Percentiles rank a stretch among this genome's conserved stretches.
These are phyloP conservation scores for Venusia cambrica DNA, from an alignment of 2,888 invertebrate genomes.

Conservation along the genomic window DNA sequence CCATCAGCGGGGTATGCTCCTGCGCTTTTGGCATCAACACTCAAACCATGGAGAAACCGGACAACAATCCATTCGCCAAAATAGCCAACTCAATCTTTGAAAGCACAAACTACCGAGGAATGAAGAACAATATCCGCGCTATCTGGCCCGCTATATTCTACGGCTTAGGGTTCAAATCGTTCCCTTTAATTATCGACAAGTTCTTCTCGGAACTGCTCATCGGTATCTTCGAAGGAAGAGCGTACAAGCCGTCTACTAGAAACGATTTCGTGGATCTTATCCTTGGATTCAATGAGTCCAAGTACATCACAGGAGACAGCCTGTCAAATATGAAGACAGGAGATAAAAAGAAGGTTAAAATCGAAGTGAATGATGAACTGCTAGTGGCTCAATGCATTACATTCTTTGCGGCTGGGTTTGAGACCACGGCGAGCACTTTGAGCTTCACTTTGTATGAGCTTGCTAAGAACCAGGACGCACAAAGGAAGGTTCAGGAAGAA, in stretches of 20 bases:
- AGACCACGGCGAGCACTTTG: constrained; percentile 48
- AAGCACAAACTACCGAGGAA: constrained; percentile 32
- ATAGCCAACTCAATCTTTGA: constrained; percentile 46
- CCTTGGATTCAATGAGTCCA: constrained; percentile 41
- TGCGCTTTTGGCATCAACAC: constrained; percentile 58
- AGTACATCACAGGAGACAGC: constrained; percentile 45
- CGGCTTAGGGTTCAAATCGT: constrained; percentile 37
- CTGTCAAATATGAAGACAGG: constrained; percentile 40
- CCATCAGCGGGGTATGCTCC: constrained; percentile 54
- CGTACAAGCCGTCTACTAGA: constrained; percentile 38
- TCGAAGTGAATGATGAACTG: constrained; percentile 59
- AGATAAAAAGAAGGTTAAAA: constrained; percentile 32
- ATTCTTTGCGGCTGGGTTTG: constrained; percentile 63
- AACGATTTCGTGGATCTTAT: constrained; percentile 56
- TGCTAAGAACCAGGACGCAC: constrained; percentile 43
- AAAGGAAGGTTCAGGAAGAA: constrained; percentile 40
- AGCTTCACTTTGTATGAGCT: constrained; percentile 46
- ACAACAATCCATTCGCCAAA: constrained; percentile 40
- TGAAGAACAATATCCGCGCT: constrained; percentile 36
- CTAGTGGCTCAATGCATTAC: constrained; percentile 76
- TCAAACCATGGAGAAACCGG: constrained; percentile 38
- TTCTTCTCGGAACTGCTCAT: constrained; percentile 44
- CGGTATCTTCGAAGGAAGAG: constrained; percentile 41
- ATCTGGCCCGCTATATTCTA: constrained; percentile 58
- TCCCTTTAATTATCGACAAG: constrained; percentile 35